Evolutionary conservation across 2,113 vertebrate genomes (phyloP).

Genomic region (Loxodonta africana): DNA sequence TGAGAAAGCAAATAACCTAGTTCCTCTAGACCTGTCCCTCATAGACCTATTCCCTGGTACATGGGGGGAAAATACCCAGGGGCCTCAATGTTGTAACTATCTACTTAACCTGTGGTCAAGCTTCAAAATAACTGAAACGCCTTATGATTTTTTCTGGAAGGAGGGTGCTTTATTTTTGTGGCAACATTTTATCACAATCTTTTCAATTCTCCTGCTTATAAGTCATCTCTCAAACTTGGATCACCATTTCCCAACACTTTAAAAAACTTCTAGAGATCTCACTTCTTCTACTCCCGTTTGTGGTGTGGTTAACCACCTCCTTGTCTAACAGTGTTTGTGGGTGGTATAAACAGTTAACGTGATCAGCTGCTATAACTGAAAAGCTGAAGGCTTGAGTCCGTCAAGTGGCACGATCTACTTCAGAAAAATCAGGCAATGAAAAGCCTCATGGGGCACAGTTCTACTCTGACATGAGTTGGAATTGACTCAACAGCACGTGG

Average conservation of each 20-base stretch:
- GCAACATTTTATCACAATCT: background rate
- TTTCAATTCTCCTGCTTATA: background rate
- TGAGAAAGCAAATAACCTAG: constrained; percentile 1
- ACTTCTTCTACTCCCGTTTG: background rate
- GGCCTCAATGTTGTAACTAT: background rate
- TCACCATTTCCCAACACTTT: background rate
- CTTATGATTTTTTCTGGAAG: background rate
- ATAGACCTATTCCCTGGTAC: background rate
- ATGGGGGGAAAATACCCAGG: background rate
- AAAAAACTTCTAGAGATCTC: background rate
- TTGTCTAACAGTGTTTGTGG: background rate
- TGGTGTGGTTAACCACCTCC: background rate
- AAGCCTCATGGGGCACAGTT: no score
- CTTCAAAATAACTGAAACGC: background rate
- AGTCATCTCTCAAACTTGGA: background rate
- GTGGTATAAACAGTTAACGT: no score
- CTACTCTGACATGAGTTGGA: no score
- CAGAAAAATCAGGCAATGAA: no score
- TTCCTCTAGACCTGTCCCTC: background rate
- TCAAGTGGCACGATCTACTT: no score
- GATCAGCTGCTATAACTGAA: no score
- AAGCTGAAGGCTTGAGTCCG: no score
- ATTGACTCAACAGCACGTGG: no score
- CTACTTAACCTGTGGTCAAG: background rate
- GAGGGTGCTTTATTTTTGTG: constrained; percentile 1